Percentiles rank a stretch among this genome's conserved stretches.
Conservation (phyloP, 2,888 invertebrate genomes). For the Xestia c-nigrum region DNA sequence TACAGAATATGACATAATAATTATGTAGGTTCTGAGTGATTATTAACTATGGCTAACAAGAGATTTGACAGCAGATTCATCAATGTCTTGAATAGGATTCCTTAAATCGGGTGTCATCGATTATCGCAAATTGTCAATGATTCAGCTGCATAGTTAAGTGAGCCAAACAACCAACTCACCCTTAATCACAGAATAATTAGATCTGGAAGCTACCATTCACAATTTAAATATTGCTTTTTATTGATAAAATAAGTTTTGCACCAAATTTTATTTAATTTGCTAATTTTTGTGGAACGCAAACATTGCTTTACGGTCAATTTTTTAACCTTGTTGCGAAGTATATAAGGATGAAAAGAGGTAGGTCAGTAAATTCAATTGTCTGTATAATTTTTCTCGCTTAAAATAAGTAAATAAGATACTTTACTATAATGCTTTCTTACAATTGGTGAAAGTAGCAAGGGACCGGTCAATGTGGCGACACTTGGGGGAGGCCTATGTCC, state of each 20-base stretch:
- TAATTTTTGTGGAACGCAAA: background rate
- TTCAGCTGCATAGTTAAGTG: conserved; percentile 39
- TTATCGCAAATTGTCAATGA: conserved; percentile 48
- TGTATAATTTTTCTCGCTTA: background rate
- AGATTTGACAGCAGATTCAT: conserved; percentile 15
- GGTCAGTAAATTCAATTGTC: background rate
- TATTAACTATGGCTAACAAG: background rate
- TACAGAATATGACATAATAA: too few species aligned
- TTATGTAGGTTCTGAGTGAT: background rate
- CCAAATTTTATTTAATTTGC: background rate
- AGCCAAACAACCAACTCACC: conserved; percentile 38
- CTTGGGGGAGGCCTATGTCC: too few species aligned
- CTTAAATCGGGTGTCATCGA: background rate
- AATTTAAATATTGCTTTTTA: conserved; percentile 35
- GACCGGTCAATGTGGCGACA: too few species aligned
- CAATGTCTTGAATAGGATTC: conserved; percentile 7
- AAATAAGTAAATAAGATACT: background rate
- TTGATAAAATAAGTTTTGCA: conserved; percentile 34
- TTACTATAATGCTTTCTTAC: background rate
- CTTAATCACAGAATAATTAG: conserved; percentile 49
- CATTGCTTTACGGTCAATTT: background rate
- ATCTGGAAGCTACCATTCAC: conserved; percentile 54
- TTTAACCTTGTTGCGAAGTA: background rate
- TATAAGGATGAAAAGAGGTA: background rate
- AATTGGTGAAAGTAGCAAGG: too few species aligned